Evolutionary conservation across 2,113 vertebrate species (phyloP).

Genomic region (Tamias sibiricus): DNA sequence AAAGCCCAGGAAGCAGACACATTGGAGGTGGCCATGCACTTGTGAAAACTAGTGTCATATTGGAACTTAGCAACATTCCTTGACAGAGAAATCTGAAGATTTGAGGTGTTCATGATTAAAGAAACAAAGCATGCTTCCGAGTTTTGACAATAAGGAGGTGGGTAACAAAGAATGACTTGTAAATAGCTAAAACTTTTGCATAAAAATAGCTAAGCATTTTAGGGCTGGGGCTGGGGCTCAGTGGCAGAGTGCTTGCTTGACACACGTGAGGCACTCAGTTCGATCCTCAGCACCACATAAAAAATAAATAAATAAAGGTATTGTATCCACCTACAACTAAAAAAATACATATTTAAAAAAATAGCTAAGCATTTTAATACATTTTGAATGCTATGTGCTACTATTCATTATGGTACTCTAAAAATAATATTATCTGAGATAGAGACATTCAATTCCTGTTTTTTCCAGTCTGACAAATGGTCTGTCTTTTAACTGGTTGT

Average conservation of each 20-base stretch:
- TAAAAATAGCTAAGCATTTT: not conserved
- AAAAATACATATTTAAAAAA: not conserved
- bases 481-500: not conserved
- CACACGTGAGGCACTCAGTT: too few relatives aligned
- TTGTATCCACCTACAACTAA: too few relatives aligned
- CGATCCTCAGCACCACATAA: too few relatives aligned
- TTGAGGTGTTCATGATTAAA: not conserved
- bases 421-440: slow-evolving; percentile 17
- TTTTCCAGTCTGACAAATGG: not conserved
- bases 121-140: not conserved
- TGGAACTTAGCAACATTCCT: not conserved
- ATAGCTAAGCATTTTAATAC: not conserved
- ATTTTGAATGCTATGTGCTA: slow-evolving; percentile 31
- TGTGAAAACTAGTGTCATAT: not conserved
- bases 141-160: not conserved
- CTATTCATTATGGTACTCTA: not conserved
- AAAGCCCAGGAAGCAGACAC: not conserved
- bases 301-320: too few relatives aligned
- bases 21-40: not conserved
- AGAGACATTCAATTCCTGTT: not conserved
- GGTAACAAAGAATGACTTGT: not conserved
- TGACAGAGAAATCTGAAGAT: not conserved
- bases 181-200: slow-evolving; percentile 20
- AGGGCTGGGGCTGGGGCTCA: not conserved
- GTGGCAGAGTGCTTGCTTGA: too few relatives aligned